Evolutionary conservation across 2,113 vertebrate genomes (phyloP), one percentile per base, ranked within the genome.

Genomic region (Oncorhynchus masou): DNA sequence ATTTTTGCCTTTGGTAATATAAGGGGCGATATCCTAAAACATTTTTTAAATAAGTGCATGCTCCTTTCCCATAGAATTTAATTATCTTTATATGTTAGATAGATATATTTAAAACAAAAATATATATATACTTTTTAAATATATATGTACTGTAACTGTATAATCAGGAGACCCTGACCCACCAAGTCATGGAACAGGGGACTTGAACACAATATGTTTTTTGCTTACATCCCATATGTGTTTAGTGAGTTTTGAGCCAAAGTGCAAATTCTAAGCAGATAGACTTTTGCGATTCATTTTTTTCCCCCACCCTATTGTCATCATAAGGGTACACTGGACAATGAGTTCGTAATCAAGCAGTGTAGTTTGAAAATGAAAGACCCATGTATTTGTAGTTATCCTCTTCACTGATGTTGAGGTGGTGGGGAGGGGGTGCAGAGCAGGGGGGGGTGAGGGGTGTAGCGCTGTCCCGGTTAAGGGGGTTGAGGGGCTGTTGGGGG

Each of bases 21-120:
- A 93, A 91, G 93, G 95, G 96, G 94, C 93, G 90, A 88, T 91
- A 88, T 92, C 78, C 92, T 95, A 94, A 45, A 45, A 86, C 92
- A 75, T 94, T 71, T 95, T 92, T 95, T 92, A 96, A 96, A 96
- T 95, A 97, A 98, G 97, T 97, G 96, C 96, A 98, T 97, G 96
- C 95, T 96, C 94, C 93, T 94, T 94, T 95, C 93, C 93, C 88
- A 93, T 87, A 88, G 84, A 95, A 94, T 92, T 88, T 90, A 88
- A 93, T 93, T 80, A 88, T 89, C 86, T 90, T 88, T 88, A 80
- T 74, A 79, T 72, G 72, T 88, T 89, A 85, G 83, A 89, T 92
- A 91, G 86, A 89, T 90, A 94, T 74, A 92, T 93, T 93, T 91
- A 79, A 88, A 90, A 86, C 89, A 91, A 92, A 87, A 80, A 88